Conservation (phyloP, 1,140 invertebrate species). For the Pararge aegeria region DNA sequence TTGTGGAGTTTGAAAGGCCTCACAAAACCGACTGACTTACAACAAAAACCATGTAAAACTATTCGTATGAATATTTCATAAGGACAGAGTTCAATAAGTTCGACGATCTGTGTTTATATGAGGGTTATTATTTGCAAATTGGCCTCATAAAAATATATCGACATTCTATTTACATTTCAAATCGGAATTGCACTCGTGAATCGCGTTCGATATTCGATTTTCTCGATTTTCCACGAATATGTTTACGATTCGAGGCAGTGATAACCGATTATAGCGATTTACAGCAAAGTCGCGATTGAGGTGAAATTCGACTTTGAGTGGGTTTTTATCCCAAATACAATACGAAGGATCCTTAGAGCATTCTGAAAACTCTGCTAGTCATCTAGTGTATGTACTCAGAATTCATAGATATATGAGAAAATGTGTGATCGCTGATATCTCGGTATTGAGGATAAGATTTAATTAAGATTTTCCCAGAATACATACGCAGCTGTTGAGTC, state of each 20-base stretch:
- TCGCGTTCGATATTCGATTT: not conserved
- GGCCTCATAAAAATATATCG: not conserved
- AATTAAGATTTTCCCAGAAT: too few species aligned
- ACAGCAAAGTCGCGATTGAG: not conserved
- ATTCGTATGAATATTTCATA: not conserved
- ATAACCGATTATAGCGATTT: not conserved
- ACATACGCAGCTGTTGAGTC: too few species aligned
- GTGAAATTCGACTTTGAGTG: not conserved
- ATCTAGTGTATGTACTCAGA: too few species aligned
- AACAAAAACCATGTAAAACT: not conserved
- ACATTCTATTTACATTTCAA: not conserved
- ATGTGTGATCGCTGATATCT: too few species aligned
- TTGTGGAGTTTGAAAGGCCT: not conserved
- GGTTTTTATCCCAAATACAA: too few species aligned
- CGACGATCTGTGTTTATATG: not conserved
- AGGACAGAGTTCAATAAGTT: not conserved
- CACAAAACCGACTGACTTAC: not conserved
- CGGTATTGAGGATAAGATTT: too few species aligned
- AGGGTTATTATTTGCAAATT: not conserved
- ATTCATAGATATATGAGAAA: too few species aligned
- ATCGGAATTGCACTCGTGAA: not conserved
- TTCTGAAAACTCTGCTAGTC: too few species aligned
- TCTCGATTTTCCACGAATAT: not conserved
- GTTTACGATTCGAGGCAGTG: not conserved
- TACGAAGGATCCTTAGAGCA: too few species aligned